Evolutionary conservation across 2,888 invertebrate species (phyloP), one percentile per base, ranked within the genome.

Genomic region (Diabrotica balteata): DNA sequence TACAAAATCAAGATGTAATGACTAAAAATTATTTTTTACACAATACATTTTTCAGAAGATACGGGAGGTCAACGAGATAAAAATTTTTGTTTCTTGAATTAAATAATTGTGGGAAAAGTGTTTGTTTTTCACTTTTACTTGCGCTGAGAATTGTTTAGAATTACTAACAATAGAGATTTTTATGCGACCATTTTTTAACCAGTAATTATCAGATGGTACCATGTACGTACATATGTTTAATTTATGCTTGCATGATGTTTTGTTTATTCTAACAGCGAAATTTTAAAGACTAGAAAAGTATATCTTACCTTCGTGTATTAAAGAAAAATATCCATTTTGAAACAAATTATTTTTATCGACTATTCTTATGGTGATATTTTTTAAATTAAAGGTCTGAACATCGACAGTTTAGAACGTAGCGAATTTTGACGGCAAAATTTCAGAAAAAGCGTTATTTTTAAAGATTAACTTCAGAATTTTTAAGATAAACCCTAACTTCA

Each of bases 91-190:
- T 47, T 47, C 10, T 47, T 47, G 47, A 47, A 47, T 47, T 47
- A 10, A 47, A 47, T 47, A 47, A 47, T 47, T 47, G 47, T 47
- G 47, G 10, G 47, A 47, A 47, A 47, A 47, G 32, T 32, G 32
- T 32, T 47, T 9, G 9, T 47, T 47, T 17, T 57, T 57, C 55
- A 57, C 55, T 57, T 57, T 57, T 57, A 57, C 44, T 8, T 5
- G n/a, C 32, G 42, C 11, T 44, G 44, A 11, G 55, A 55, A 8
- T 55, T 55, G n/a, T 57, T 57, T 44, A 57, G 44, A 44, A 57
- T 57, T n/a, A 7, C 7, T 57, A 57, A 57, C 55, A 57, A 57
- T 57, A 9, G 45, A 57, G 5, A 32, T 32, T 32, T 32, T 32
- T 32, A 32, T 32, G 32, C 32, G 32, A 7, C 11, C 52, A 6